Evolutionary conservation across 2,113 vertebrate genomes (phyloP), one percentile per base, ranked within the genome.

Genomic region (Eublepharis macularius): DNA sequence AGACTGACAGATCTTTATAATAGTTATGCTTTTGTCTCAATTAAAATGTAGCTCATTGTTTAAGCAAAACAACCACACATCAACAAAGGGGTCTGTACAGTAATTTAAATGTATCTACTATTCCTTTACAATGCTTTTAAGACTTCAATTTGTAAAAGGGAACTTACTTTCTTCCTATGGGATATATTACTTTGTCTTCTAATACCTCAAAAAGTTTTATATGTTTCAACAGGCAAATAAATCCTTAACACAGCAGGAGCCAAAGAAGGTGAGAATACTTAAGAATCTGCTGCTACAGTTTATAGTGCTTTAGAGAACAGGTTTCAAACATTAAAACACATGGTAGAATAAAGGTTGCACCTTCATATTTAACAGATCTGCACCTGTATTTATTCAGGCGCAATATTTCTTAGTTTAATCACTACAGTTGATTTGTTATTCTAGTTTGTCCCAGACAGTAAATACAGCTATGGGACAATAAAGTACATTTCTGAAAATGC

Each of bases 381-480:
- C 81, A 83, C 81, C 81, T 83, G 81, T 83, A 72, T 83, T 83
- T 83, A 83, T 83, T 75, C 72, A 83, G 60, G 70, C 81, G 65
- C 81, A 83, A 47, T 34, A 75, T 83, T 83, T 75, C 70, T 75
- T 83, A 63, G 70, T 29, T 57, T 83, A 83, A 83, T 82, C 81
- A 24, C 81, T 75, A 83, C 54, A 83, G 70, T 65, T 75, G 39
- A 83, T 83, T 74, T 83, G 81, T 75, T 83, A 83, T 83, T 83
- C 39, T 75, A 83, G 70, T 39, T 75, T 75, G 39, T 11, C 39
- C 41, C 70, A 83, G 81, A 83, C 81, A 83, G 81, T 83, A 83
- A 83, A 83, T 75, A 75, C 63, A 83, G 54, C 81, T 83, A 75
- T 34, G 81, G 81, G 70, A 83, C 70, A 83, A 83, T 83, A 74